phyloP scores from a whole-genome alignment of 1,140 invertebrate species.

The Diachasmimorpha longicaudata region DNA sequence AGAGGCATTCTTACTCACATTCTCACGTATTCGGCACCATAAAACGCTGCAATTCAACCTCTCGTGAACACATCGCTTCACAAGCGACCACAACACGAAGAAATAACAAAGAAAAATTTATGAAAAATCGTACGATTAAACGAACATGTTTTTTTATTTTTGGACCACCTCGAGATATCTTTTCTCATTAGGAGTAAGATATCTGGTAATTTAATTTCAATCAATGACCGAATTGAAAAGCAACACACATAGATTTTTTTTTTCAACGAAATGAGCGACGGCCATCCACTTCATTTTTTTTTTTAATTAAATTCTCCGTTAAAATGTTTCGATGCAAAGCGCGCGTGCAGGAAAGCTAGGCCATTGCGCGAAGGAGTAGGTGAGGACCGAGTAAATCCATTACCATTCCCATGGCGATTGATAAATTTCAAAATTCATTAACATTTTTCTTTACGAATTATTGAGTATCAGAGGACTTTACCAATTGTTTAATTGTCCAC shows the following conservation, averaged over 20 bases:
- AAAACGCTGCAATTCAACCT: constrained; percentile 6
- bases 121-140: not conserved
- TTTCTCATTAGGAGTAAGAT: no score
- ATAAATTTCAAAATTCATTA: not conserved
- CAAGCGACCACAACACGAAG: constrained; percentile 4
- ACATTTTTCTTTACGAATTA: not conserved
- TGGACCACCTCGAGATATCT: no score
- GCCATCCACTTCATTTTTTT: not conserved
- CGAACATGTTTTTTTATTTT: not conserved
- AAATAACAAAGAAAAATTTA: not conserved
- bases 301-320: not conserved
- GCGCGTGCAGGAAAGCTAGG: constrained; percentile 15
- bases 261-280: not conserved
- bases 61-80: not conserved
- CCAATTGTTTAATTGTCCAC: not conserved
- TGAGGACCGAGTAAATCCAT: not conserved
- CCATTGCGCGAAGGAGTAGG: constrained; percentile 5
- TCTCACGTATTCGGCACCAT: constrained; percentile 1
- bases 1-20: not conserved
- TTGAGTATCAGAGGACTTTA: not conserved
- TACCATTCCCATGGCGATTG: not conserved
- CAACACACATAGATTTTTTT: not conserved
- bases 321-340: constrained; percentile 16
- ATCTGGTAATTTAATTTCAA: no score
- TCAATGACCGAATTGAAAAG: not conserved